phyloP scores from a whole-genome alignment of 2,888 invertebrate genomes.

The Oeneis ivallda region DNA sequence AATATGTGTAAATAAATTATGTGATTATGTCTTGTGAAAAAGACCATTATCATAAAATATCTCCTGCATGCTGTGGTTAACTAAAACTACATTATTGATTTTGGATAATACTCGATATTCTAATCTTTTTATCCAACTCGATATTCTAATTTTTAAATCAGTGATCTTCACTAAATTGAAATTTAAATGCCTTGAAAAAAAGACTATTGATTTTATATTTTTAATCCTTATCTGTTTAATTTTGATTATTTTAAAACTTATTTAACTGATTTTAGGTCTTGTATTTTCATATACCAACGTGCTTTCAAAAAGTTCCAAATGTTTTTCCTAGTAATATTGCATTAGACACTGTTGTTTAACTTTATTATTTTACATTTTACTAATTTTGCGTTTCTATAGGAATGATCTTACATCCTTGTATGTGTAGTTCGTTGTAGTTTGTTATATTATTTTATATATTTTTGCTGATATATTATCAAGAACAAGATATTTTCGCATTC shows the following conservation, averaged over 20 bases:
- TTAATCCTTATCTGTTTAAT: too few species aligned
- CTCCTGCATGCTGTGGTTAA: conserved; percentile 27
- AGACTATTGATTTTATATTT: background rate
- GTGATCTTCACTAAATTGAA: background rate
- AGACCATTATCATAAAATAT: conserved; percentile 28
- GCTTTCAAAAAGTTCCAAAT: background rate
- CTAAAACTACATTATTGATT: conserved; percentile 26
- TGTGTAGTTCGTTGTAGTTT: background rate
- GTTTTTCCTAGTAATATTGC: conserved; percentile 13
- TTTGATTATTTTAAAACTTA: too few species aligned
- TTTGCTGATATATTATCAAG: background rate
- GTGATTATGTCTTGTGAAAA: conserved; percentile 63
- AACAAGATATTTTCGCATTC: background rate
- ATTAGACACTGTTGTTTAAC: background rate
- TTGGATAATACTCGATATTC: background rate
- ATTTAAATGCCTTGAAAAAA: background rate
- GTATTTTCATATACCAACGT: background rate
- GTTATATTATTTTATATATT: background rate
- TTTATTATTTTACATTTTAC: background rate
- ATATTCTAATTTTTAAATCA: background rate
- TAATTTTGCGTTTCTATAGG: background rate
- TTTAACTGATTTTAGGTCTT: background rate
- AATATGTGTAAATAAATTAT: conserved; percentile 48
- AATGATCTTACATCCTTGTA: background rate
- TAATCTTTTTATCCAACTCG: background rate